phyloP scores from a whole-genome alignment of 2,888 invertebrate species.

The Melanostoma scalare region DNA sequence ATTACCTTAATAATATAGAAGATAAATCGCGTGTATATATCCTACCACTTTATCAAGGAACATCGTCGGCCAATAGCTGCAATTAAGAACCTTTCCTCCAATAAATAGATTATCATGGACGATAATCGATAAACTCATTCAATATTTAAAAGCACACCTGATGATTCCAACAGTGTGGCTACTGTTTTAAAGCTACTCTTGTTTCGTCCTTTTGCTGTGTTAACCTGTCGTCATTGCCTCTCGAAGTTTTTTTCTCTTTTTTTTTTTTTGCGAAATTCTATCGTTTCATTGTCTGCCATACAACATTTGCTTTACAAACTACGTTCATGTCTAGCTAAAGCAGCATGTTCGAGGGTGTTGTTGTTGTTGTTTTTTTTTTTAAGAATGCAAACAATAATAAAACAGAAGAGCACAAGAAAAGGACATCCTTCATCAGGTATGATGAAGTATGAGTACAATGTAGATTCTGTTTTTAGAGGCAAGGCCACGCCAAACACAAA shows the following conservation, averaged over 20 bases:
- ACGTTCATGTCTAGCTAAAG: slow-evolving; percentile 2
- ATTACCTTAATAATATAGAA: slow-evolving; percentile 4
- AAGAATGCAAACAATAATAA: slow-evolving; percentile 61
- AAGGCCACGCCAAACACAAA: slow-evolving; percentile 53
- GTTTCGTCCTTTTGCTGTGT: slow-evolving; percentile 30
- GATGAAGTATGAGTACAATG: slow-evolving; percentile 32
- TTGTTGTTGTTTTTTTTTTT: slow-evolving; percentile 1
- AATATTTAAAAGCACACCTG: slow-evolving; percentile 68
- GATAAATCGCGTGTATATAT: slow-evolving; percentile 39
- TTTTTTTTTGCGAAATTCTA: slow-evolving; percentile 10
- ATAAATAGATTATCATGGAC: slow-evolving; percentile 49
- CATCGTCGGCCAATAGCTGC: slow-evolving; percentile 22
- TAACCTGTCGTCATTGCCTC: slow-evolving; percentile 38
- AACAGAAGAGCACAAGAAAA: slow-evolving; percentile 54
- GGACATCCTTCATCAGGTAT: slow-evolving; percentile 65
- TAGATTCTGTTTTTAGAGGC: slow-evolving; percentile 62
- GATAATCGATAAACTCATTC: slow-evolving; percentile 67
- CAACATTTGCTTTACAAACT: neutral
- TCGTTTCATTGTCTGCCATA: slow-evolving; percentile 55
- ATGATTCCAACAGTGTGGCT: slow-evolving; percentile 47
- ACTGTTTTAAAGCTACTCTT: slow-evolving; percentile 5
- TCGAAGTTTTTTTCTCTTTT: slow-evolving; percentile 1
- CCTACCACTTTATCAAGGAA: slow-evolving; percentile 23
- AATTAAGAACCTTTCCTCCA: slow-evolving; percentile 37
- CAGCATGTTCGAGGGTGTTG: slow-evolving; percentile 19